Evolutionary conservation across 2,888 invertebrate species (phyloP).

Genomic region (Julus scandinavius): DNA sequence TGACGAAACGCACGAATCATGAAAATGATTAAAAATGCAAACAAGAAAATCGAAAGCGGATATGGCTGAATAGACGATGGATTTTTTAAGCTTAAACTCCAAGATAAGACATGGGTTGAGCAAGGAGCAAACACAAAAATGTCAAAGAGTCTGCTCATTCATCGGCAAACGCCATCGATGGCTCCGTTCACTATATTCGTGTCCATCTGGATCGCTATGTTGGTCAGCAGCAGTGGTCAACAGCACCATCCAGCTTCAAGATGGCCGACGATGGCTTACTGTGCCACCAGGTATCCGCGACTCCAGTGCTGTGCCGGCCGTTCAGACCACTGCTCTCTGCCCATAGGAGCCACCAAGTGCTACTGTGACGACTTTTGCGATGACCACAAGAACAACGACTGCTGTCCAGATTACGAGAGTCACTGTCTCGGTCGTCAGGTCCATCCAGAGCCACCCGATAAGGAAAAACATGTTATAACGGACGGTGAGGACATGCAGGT

Average conservation of each 20-base stretch:
- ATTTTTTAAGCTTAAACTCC: too few species aligned
- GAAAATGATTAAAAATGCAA: too few species aligned
- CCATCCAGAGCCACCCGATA: background rate
- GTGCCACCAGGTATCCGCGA: background rate
- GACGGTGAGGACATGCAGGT: background rate
- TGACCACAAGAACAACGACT: constrained; percentile 16
- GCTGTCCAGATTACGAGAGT: constrained; percentile 36
- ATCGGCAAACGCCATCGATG: background rate
- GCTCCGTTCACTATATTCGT: background rate
- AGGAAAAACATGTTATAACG: background rate
- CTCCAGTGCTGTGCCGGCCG: constrained; percentile 19
- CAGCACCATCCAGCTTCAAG: background rate
- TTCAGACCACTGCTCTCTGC: background rate
- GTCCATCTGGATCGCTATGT: background rate
- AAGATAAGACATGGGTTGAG: too few species aligned
- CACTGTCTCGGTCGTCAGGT: background rate
- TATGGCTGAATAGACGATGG: too few species aligned
- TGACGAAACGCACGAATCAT: too few species aligned
- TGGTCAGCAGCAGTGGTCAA: background rate
- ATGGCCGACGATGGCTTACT: background rate
- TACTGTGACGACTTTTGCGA: constrained; percentile 41
- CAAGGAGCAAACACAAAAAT: too few species aligned
- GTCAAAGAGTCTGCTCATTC: too few species aligned
- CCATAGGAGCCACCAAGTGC: background rate
- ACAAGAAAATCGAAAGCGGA: too few species aligned